Percentiles rank a stretch among this genome's conserved stretches.
Evolutionary conservation across 2,888 invertebrate genomes (phyloP).

Genomic region (Ptilodon capucinus): DNA sequence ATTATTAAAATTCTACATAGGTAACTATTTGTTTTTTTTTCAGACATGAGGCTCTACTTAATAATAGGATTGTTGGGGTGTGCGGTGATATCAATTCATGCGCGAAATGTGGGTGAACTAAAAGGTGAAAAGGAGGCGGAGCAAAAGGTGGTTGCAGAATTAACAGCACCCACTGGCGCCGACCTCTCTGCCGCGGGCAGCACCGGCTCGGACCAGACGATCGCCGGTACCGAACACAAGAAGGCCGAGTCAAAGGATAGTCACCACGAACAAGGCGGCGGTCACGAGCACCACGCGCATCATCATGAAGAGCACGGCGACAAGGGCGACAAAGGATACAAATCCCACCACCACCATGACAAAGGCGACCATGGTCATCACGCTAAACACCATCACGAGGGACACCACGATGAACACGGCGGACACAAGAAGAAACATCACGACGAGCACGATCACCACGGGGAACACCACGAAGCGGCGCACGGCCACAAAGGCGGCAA

Average conservation of each 20-base stretch:
- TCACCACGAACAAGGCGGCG: constrained; percentile 86
- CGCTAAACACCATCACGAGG: constrained; percentile 90
- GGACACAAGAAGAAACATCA: constrained; percentile 92
- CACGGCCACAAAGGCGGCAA: constrained; percentile 91
- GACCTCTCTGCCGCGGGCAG: constrained; percentile 26
- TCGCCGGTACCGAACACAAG: constrained; percentile 78
- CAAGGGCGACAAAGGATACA: constrained; percentile 91
- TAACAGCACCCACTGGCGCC: constrained; percentile 31
- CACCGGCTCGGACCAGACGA: constrained; percentile 57
- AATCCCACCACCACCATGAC: constrained; percentile 89
- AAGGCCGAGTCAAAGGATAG: constrained; percentile 61
- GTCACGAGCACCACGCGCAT: constrained; percentile 85
- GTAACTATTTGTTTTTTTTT: too few relatives aligned
- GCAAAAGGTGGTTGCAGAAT: constrained; percentile 27
- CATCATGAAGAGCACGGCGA: constrained; percentile 88
- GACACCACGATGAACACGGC: constrained; percentile 89
- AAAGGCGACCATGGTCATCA: constrained; percentile 90
- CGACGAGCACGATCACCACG: constrained; percentile 88
- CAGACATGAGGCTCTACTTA: constrained; percentile 64
- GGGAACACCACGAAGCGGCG: constrained; percentile 89
- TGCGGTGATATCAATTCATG: constrained; percentile 47
- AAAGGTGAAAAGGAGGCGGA: constrained; percentile 48
- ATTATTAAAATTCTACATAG: too few relatives aligned
- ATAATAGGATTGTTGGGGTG: constrained; percentile 56
- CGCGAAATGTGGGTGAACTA: constrained; percentile 55